Base-by-base conservation (phyloP, 23 tunicate species). In the Halocynthia aurantium region DNA sequence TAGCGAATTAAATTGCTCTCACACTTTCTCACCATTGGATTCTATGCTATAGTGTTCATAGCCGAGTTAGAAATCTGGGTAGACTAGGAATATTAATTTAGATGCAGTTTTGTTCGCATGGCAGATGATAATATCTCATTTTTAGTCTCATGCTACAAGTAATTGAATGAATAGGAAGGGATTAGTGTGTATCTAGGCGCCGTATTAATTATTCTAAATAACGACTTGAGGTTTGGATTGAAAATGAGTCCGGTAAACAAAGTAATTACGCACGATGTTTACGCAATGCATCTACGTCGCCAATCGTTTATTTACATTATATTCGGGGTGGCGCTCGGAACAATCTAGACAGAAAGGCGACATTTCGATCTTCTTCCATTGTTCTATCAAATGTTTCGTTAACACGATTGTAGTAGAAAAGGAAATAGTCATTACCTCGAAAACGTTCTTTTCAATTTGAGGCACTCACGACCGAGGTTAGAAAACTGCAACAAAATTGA, bases 231-330 rank as follows among this genome's bases (percentile, higher is more conserved):
- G 56, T 74, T 74, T 74, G 55, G 60, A 53, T 74, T 74, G 63
- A 13, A 53, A 54, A 74, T 54, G 62, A 74, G 64, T 74, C 78
- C 63, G 56, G 44, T 54, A 74, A 74, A 74, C 56, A 74, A 15
- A 53, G 78, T 74, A 54, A 74, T 74, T 74, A 74, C 56, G 78
- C 56, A 62, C 31, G 19, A 54, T 74, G 78, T 74, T 74, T 74
- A 74, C 63, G 22, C 56, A 22, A 51, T 49, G 19, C 78, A 13
- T 19, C 5, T 74, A 8, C 69, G 78, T 54, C 55, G 78, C 56
- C 78, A 74, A 74, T 64, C 9, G 18, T 55, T 74, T 74, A 64
- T 74, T 74, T 74, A 54, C 78, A 22, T 8, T 54, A 7, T 8
- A 44, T 67, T 11, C 22, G 72, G 22, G 40, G 40, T n/a, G 72